These are phyloP conservation scores for Scaeva pyrastri DNA, from an alignment of 2,888 invertebrate species.

Conservation along the genomic window DNA sequence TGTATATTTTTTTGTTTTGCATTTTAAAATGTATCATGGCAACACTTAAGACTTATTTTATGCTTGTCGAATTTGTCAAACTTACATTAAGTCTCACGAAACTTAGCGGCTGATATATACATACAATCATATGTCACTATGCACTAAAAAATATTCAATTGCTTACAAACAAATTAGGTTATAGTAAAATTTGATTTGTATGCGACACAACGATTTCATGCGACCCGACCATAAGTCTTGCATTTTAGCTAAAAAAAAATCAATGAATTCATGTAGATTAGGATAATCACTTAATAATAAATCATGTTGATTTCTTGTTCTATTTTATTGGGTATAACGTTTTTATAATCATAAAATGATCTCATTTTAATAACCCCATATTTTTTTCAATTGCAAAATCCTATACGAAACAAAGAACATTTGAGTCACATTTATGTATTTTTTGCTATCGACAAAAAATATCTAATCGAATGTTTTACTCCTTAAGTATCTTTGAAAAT, in stretches of 20 bases:
- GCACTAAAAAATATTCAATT: no score
- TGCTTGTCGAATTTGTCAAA: no score
- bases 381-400: neutral
- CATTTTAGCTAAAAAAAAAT: neutral
- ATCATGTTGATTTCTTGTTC: neutral
- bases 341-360: conserved; percentile 14
- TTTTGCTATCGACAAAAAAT: conserved; percentile 9
- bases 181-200: no score
- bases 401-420: conserved; percentile 23
- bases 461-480: no score
- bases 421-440: neutral
- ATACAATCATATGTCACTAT: no score
- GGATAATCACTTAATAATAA: neutral
- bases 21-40: neutral
- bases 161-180: no score
- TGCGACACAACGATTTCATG: no score
- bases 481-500: no score
- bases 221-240: neutral
- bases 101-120: no score
- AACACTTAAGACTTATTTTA: no score
- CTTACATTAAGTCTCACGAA: no score
- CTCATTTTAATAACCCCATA: conserved; percentile 29
- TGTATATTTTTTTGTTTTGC: neutral
- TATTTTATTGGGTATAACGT: neutral
- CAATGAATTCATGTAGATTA: conserved; percentile 8